A percentile compares a stretch with the other conserved stretches of the same genome.
These are phyloP conservation scores for Brachypteracias leptosomus DNA, from an alignment of 2,113 vertebrate genomes.

Conservation along the genomic window DNA sequence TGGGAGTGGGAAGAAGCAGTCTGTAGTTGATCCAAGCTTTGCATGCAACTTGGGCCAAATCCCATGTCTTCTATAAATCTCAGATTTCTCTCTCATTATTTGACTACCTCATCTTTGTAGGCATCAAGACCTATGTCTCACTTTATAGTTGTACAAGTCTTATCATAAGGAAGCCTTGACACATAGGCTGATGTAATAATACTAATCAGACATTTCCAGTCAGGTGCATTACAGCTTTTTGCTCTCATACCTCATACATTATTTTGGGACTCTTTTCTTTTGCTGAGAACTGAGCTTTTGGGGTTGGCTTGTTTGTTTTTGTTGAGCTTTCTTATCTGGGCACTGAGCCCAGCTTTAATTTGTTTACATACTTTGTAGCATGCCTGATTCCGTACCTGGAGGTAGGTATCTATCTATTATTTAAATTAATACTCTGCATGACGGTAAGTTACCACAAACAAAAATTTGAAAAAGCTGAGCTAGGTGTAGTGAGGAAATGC, in stretches of 20 bases:
- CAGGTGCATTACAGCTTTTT: not conserved
- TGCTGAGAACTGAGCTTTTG: not conserved
- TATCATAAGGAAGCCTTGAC: not conserved
- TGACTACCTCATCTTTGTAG: not conserved
- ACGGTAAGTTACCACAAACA: not conserved
- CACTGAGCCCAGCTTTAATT: slow-evolving; percentile 22
- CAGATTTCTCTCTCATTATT: not conserved
- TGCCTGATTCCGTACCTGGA: not conserved
- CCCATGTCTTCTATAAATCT: not conserved
- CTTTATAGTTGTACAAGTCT: not conserved
- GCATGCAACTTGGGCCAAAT: not conserved
- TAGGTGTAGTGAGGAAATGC: not conserved
- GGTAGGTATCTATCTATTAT: slow-evolving; percentile 6
- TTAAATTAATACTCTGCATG: slow-evolving; percentile 10
- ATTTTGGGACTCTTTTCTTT: not conserved
- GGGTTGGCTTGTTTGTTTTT: not conserved
- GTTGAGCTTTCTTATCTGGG: not conserved
- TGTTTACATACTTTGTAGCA: slow-evolving; percentile 1
- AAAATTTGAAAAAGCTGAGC: not conserved
- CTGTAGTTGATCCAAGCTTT: not conserved
- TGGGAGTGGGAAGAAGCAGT: not conserved
- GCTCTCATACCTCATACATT: not conserved
- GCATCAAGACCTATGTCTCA: not conserved
- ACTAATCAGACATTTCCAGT: not conserved
- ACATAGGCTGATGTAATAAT: not conserved